Base-by-base conservation (phyloP, 2,888 invertebrate species). In the Stenodera caucasica region DNA sequence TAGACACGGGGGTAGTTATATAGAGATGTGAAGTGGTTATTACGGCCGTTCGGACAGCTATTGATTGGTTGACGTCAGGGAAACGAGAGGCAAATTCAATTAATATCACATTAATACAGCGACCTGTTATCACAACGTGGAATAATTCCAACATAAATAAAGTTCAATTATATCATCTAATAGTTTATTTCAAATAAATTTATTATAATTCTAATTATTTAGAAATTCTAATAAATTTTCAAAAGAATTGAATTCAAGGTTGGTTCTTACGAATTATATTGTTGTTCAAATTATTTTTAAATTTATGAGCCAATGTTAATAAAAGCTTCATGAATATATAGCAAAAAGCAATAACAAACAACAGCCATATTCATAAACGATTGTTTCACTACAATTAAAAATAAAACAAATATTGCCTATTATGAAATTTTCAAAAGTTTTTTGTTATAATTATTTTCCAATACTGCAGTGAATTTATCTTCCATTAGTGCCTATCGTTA, bases 131-230 rank as follows among this genome's bases (percentile, higher is more conserved):
- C 61, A 64, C 66, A 67, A 62, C 60, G 60, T 62, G 63, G 60
- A 69, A 70, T 72, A 72, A 72, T 69, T 70, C 69, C 65, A 63
- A 69, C 68, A 68, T 67, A 70, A 71, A 72, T 69, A 69, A 70
- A 71, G 70, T 74, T 71, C 69, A 69, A 72, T 72, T 68, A 69
- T 6, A 40, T 15, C 18, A 15, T 40, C 15, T 15, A 2, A 40
- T 40, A 15, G 4, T 15, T 40, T n/a, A 40, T 40, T 40, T 40
- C 15, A 15, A 40, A 40, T 40, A 15, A 40, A 40, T 14, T 7
- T 40, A 15, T 40, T 14, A 40, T 40, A 14, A 40, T 15, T 15
- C 40, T 15, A 40, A 15, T 40, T 40, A 40, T n/a, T 14, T 40
- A 40, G 14, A 15, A 15, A 15, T 40, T 40, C 15, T 14, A 40